These are phyloP conservation scores for Tenthredo amoena DNA, from an alignment of 2,888 invertebrate species.

Conservation along the genomic window DNA sequence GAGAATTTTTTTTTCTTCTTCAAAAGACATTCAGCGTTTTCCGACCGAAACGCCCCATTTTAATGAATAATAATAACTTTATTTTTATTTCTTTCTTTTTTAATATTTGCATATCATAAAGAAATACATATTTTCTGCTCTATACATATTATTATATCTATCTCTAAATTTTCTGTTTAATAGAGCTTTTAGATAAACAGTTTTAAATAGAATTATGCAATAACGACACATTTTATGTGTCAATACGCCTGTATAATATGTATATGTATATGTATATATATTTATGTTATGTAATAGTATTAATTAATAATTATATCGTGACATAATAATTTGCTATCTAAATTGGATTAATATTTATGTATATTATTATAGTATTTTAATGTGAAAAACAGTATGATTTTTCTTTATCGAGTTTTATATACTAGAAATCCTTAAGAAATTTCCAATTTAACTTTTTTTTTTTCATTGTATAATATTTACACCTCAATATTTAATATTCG, in stretches of 20 bases:
- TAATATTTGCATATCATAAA: conserved; percentile 12
- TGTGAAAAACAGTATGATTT: conserved; percentile 45
- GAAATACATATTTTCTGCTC: conserved; percentile 17
- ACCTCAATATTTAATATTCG: background rate
- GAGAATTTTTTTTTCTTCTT: background rate
- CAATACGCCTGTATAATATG: conserved; percentile 6
- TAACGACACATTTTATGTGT: conserved; percentile 39
- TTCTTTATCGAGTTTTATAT: background rate
- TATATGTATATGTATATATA: background rate
- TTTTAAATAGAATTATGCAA: conserved; percentile 7
- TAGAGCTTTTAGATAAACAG: conserved; percentile 22
- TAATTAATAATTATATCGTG: conserved; percentile 5
- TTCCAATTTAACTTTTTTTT: background rate
- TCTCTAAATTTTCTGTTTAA: conserved; percentile 3
- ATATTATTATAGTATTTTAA: conserved; percentile 15
- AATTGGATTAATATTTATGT: conserved; percentile 16
- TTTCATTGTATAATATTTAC: conserved; percentile 15
- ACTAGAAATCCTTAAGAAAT: conserved; percentile 22
- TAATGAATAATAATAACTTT: background rate
- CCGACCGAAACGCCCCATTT: no score
- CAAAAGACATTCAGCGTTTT: no score
- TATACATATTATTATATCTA: conserved; percentile 6
- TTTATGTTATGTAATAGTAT: background rate
- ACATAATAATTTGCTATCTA: conserved; percentile 47
- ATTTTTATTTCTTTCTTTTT: background rate